phyloP scores from a whole-genome alignment of 2,113 vertebrate genomes.

The Lamprologus callipterus region DNA sequence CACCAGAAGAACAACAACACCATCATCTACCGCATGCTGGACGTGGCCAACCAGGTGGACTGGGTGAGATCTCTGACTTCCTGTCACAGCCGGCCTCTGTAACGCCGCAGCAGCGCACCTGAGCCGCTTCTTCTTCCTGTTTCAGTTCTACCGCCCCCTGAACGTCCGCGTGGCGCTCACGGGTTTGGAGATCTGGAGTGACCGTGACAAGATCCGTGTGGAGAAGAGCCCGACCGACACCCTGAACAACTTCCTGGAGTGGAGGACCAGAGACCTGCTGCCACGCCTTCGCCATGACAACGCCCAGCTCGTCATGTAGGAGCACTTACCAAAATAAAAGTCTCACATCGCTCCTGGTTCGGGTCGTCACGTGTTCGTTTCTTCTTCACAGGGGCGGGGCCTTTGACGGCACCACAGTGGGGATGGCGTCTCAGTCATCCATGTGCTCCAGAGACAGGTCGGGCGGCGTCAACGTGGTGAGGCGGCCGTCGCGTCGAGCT shows the following conservation, averaged over 20 bases:
- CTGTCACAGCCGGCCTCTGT: no score
- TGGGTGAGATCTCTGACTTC: slow-evolving; percentile 68
- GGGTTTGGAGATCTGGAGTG: slow-evolving; percentile 87
- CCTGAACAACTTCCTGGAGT: slow-evolving; percentile 81
- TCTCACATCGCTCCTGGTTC: accelerated
- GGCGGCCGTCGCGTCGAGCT: background rate
- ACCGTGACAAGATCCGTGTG: slow-evolving; percentile 68
- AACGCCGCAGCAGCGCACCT: background rate
- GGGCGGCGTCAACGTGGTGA: slow-evolving; percentile 86
- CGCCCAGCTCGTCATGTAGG: slow-evolving; percentile 87
- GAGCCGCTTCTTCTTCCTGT: background rate
- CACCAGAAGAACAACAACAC: slow-evolving; percentile 70
- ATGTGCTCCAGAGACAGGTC: slow-evolving; percentile 84
- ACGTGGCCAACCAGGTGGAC: slow-evolving; percentile 85
- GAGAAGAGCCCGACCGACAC: slow-evolving; percentile 65
- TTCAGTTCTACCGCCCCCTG: slow-evolving; percentile 83
- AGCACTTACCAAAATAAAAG: background rate
- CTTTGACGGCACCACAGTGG: slow-evolving; percentile 78
- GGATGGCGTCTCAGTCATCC: slow-evolving; percentile 83
- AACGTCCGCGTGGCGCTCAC: slow-evolving; percentile 83
- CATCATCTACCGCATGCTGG: slow-evolving; percentile 77
- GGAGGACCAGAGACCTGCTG: slow-evolving; percentile 79
- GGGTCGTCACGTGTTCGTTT: background rate
- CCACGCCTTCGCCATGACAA: slow-evolving; percentile 84
- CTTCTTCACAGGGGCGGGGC: slow-evolving; percentile 60